Evolutionary conservation across 1,140 invertebrate genomes (phyloP).

Genomic region (Argopecten irradians): DNA sequence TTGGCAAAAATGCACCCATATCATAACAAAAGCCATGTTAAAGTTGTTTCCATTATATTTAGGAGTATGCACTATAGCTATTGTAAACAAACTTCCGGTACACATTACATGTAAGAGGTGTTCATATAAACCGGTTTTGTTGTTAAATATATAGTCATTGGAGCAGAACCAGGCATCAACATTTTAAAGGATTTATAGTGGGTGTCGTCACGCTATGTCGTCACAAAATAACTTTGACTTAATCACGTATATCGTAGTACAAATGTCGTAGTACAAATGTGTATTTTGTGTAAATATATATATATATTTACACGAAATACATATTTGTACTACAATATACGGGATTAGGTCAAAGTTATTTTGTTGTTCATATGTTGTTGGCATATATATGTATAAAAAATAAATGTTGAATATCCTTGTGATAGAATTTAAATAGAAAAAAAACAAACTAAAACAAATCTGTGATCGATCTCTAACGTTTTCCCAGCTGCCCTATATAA

Average conservation of each 20-base stretch:
- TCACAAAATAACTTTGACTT: background rate
- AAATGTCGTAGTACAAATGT: background rate
- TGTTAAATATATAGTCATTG: background rate
- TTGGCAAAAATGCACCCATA: background rate
- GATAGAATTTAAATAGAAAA: too few species aligned
- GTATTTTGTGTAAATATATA: background rate
- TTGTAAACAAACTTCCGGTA: background rate
- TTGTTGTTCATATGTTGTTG: too few species aligned
- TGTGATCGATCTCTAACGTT: too few species aligned
- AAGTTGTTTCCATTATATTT: background rate
- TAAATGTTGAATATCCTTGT: too few species aligned
- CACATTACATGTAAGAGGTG: too few species aligned
- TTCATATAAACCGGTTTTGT: slow-evolving; percentile 6
- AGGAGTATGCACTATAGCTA: background rate
- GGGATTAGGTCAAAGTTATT: too few species aligned
- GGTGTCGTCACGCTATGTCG: background rate
- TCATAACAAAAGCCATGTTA: background rate
- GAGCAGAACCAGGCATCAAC: background rate
- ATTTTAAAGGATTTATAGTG: background rate
- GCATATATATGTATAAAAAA: too few species aligned
- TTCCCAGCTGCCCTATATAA: too few species aligned
- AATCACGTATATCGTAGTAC: background rate
- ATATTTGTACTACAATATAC: too few species aligned
- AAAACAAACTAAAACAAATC: too few species aligned
- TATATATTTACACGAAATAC: background rate